Base-by-base conservation (phyloP, 2,888 invertebrate genomes). In the Tetragonisca angustula region DNA sequence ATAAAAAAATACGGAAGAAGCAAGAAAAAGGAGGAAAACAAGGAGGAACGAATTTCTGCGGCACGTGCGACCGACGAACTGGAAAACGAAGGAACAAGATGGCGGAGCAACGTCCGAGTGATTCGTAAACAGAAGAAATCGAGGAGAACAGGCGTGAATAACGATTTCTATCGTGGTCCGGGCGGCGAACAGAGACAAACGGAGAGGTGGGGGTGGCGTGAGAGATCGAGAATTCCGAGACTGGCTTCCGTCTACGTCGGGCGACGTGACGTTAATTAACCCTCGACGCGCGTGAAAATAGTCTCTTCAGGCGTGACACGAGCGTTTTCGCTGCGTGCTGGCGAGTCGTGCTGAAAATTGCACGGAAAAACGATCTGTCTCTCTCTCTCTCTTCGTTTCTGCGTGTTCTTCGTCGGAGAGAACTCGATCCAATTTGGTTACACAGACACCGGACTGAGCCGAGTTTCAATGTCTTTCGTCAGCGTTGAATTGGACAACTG, bases 261-360 rank as follows among this genome's bases (percentile, higher is more conserved):
- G 4, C 80, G 80, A 76, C 67, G 67, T 82, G 87, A 87, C 87
- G 87, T 87, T 87, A 87, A 87, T 87, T 87, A 87, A 87, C 84
- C 76, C 74, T 50, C 61, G 75, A 27, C 32, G 56, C 73, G 69
- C 27, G 75, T 71, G 71, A 72, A 62, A 83, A 59, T 61, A 65
- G 50, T 67, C 59, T 59, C 36, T 54, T 32, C 5, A 4, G 36
- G 17, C 50, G 56, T 68, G 78, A 79, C 62, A 67, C 49, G 77
- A 78, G 77, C 43, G 43, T 43, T 43, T 43, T 52, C 67, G 54
- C 50, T 15, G 32, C 24, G 75, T 59, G 71, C 49, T 69, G n/a
- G 21, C 21, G 61, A 71, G 73, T 74, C 64, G 78, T n/a, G 54
- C 24, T 9, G n/a, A 24, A 54, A 68, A 83, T 68, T 32, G 50